phyloP scores from a whole-genome alignment of 2,888 invertebrate species.

The Oligia strigilis region DNA sequence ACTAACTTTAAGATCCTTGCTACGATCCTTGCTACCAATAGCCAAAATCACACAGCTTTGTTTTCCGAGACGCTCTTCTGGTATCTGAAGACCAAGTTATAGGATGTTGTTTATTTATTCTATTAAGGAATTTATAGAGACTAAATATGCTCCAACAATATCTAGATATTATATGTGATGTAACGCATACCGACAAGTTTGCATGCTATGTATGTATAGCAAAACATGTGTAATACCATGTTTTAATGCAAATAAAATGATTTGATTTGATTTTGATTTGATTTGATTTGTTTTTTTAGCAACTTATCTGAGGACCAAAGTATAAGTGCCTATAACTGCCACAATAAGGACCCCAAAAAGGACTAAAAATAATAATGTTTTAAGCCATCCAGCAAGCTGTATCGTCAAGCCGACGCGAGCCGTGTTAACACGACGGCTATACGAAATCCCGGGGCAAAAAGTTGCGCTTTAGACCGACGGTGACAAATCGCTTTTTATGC shows the following conservation, averaged over 20 bases:
- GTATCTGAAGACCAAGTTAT: not conserved
- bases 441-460: constrained; percentile 58
- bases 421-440: constrained; percentile 50
- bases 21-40: too few relatives aligned
- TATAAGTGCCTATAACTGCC: not conserved
- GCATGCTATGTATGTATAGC: too few relatives aligned
- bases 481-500: constrained; percentile 65
- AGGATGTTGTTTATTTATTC: not conserved
- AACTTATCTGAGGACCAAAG: not conserved
- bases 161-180: too few relatives aligned
- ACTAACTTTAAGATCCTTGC: not conserved
- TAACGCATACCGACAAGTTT: too few relatives aligned
- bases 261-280: too few relatives aligned
- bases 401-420: constrained; percentile 50
- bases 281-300: not conserved
- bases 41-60: not conserved
- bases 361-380: constrained; percentile 23
- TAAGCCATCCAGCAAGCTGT: constrained; percentile 38
- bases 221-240: too few relatives aligned
- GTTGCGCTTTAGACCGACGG: constrained; percentile 54
- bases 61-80: not conserved
- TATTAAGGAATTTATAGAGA: too few relatives aligned
- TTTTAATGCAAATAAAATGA: too few relatives aligned
- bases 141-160: too few relatives aligned
- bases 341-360: not conserved